These are phyloP conservation scores for Aleiodes alternator DNA, from an alignment of 2,888 invertebrate genomes.

Conservation along the genomic window DNA sequence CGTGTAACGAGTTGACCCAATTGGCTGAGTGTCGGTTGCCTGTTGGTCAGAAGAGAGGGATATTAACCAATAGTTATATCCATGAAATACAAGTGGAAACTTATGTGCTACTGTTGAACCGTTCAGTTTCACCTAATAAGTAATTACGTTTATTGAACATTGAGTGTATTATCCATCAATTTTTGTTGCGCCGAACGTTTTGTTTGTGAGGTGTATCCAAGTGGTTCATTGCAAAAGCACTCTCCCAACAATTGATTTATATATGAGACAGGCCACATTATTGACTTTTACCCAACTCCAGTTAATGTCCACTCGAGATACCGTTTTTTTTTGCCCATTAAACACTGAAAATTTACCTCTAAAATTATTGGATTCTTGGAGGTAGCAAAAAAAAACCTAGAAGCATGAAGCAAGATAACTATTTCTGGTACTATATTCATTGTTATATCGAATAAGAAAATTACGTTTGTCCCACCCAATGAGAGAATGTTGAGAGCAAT, in stretches of 20 bases:
- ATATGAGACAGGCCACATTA: too few species aligned
- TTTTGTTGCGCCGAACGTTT: too few species aligned
- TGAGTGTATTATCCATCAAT: constrained; percentile 27
- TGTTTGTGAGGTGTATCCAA: too few species aligned
- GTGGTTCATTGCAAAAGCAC: too few species aligned
- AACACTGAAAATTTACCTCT: too few species aligned
- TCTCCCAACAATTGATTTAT: too few species aligned
- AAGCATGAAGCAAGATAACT: not conserved
- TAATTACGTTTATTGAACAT: constrained; percentile 56
- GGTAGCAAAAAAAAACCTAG: too few species aligned
- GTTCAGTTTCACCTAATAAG: constrained; percentile 54
- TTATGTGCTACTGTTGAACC: constrained; percentile 29
- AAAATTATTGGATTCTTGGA: too few species aligned
- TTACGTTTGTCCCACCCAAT: constrained; percentile 23
- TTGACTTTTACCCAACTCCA: too few species aligned
- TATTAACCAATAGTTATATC: constrained; percentile 37
- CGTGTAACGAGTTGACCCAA: constrained; percentile 31
- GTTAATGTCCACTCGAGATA: too few species aligned
- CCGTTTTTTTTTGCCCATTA: too few species aligned
- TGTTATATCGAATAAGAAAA: not conserved
- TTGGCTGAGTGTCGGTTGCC: constrained; percentile 3
- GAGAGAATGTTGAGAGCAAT: constrained; percentile 36
- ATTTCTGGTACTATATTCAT: not conserved
- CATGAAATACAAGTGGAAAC: constrained; percentile 13
- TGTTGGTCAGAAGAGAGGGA: not conserved